Percentiles rank a stretch among this genome's conserved stretches.
These are phyloP conservation scores for Polylopha cassiicola DNA, from an alignment of 2,888 invertebrate species.

Conservation along the genomic window DNA sequence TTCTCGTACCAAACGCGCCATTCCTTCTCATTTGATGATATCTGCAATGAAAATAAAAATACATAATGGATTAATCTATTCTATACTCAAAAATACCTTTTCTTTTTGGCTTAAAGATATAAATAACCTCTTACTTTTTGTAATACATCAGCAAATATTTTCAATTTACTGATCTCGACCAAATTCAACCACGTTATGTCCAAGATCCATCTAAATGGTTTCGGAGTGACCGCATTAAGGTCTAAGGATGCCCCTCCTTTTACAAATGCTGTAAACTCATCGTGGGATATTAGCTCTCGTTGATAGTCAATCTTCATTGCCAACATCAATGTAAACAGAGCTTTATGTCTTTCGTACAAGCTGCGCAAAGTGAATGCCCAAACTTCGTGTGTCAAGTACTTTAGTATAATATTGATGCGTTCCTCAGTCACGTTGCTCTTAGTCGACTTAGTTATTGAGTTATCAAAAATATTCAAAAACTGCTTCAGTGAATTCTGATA, in stretches of 20 bases:
- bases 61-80: slow-evolving; percentile 3
- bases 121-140: slow-evolving; percentile 83
- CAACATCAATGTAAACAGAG: slow-evolving; percentile 94
- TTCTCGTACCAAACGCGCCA: slow-evolving; percentile 95
- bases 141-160: slow-evolving; percentile 87
- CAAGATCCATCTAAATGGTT: slow-evolving; percentile 96
- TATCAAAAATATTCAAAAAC: slow-evolving; percentile 94
- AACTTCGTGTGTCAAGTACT: slow-evolving; percentile 92
- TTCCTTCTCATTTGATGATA: slow-evolving; percentile 89
- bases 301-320: slow-evolving; percentile 97
- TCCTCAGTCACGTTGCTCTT: slow-evolving; percentile 91
- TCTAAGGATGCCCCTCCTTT: slow-evolving; percentile 97
- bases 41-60: slow-evolving; percentile 58
- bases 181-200: slow-evolving; percentile 98
- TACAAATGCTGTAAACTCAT: slow-evolving; percentile 96
- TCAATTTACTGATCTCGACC: slow-evolving; percentile 92
- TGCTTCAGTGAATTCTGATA: slow-evolving; percentile 97
- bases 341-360: slow-evolving; percentile 94
- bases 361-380: slow-evolving; percentile 95
- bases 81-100: no score
- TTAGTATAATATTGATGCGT: slow-evolving; percentile 91
- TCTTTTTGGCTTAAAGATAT: no score
- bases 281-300: slow-evolving; percentile 86
- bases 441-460: slow-evolving; percentile 92
- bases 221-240: slow-evolving; percentile 93